Conservation (phyloP, 2,797 vertebrate species). For the Myotis planiceps region DNA sequence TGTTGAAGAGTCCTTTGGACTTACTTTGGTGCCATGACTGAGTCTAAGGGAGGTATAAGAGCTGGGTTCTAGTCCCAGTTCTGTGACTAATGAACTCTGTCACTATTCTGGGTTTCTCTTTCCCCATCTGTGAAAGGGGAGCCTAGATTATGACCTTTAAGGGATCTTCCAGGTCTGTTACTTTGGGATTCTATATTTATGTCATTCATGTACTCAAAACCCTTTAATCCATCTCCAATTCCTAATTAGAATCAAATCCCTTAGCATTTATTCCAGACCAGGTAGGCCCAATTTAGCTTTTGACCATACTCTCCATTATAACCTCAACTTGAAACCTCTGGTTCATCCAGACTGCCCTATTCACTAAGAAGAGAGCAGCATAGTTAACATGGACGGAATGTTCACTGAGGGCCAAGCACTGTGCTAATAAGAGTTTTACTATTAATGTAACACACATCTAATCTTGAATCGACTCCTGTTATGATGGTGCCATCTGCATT, state of each 20-base stretch:
- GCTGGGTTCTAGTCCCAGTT: neutral
- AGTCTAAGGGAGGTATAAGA: neutral
- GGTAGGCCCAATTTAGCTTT: neutral
- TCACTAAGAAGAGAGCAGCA: neutral
- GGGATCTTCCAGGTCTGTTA: neutral
- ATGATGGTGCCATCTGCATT: neutral
- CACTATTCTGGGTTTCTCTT: neutral
- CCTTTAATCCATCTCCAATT: neutral
- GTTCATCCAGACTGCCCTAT: neutral
- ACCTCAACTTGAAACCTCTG: neutral
- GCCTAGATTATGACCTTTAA: neutral
- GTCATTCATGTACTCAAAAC: slow-evolving; percentile 12
- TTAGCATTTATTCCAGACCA: neutral
- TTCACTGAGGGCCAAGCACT: neutral
- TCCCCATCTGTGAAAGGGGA: neutral
- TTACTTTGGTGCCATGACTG: neutral
- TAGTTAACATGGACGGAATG: neutral
- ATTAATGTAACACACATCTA: neutral
- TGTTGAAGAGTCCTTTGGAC: neutral
- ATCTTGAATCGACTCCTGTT: neutral
- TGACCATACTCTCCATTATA: neutral
- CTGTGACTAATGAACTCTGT: neutral
- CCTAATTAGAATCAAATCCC: neutral
- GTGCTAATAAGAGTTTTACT: neutral
- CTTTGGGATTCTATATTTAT: neutral